Conservation (phyloP, 1,140 invertebrate genomes). For the Drosophila bocqueti region DNA sequence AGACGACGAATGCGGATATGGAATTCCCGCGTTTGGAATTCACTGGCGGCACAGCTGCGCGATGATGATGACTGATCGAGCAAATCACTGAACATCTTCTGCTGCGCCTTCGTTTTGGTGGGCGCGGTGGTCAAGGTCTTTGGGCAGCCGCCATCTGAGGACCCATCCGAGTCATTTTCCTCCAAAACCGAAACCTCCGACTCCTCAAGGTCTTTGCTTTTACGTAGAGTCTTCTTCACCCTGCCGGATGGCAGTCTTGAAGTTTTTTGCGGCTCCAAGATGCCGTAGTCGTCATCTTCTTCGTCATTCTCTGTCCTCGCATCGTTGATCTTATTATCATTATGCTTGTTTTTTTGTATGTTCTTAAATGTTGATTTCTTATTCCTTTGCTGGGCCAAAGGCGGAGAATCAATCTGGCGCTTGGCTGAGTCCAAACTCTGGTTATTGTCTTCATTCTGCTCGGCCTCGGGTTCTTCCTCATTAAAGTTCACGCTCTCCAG, state of each 20-base stretch:
- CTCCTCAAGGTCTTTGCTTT: not conserved
- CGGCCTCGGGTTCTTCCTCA: not conserved
- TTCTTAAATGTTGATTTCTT: not conserved
- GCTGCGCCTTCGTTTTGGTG: slow-evolving; percentile 63
- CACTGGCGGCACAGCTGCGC: not conserved
- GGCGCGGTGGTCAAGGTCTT: slow-evolving; percentile 22
- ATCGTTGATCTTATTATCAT: not conserved
- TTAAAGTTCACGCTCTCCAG: not conserved
- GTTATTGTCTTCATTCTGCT: not conserved
- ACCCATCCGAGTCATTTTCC: not conserved
- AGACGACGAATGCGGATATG: slow-evolving; percentile 9
- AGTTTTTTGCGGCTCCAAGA: not conserved
- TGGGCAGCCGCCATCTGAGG: not conserved
- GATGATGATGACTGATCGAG: not conserved
- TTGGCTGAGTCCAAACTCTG: not conserved
- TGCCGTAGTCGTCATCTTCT: not conserved
- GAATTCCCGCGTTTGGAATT: not conserved
- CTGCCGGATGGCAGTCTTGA: not conserved
- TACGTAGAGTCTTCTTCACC: not conserved
- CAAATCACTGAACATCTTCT: slow-evolving; percentile 66
- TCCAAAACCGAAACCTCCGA: too few species aligned
- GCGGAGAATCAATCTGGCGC: not conserved
- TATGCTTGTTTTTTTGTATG: not conserved
- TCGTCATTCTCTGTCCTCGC: not conserved
- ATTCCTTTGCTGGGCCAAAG: too few species aligned